Base-by-base conservation (phyloP, 1,140 invertebrate genomes). In the Lepidurus couesii region DNA sequence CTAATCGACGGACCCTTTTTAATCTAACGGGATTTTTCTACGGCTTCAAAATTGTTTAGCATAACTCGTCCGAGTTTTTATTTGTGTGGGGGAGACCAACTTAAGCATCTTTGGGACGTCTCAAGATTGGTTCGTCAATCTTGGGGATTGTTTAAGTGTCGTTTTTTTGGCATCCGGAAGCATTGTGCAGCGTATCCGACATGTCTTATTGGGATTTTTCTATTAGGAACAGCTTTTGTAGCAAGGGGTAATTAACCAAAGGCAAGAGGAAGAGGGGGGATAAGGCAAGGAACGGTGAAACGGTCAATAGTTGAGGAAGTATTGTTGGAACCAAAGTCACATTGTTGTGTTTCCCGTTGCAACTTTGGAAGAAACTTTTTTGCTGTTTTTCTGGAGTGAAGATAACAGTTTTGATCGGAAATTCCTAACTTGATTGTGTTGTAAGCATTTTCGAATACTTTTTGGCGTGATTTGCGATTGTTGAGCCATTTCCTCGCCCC, bases 371-470 rank as follows among this genome's bases (percentile, higher is more conserved):
- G 34, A 11, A 1, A 13, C 16, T 21, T 65, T 65, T 65, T 13
- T 65, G 53, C 53, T 65, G 16, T 65, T 65, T 7, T 9, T 65
- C 6, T 16, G 6, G 53, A 16, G 9, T 7, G 8, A 34, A 65
- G 53, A 9, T 21, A n/a, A 65, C 53, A n/a, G 53, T 65, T 65
- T 65, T 16, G 53, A 65, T 65, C 53, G 53, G 53, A 65, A 65
- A 65, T 65, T 21, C 53, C 53, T 65, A 13, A 16, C 53, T 65
- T 65, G 13, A 65, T 65, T 65, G 53, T 65, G 13, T 65, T 34
- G 34, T 34, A 34, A 34, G 13, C 53, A 65, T 65, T 65, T 65
- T 65, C 53, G 16, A n/a, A 7, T 65, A 21, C 53, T 16, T 65
- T 65, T 65, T 16, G 53, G 53, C 53, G 21, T n/a, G 6, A n/a